A percentile compares a stretch with the other conserved stretches of the same genome.
Conservation (phyloP, 1,140 invertebrate species). For the Phymorhynchus buccinoides region DNA sequence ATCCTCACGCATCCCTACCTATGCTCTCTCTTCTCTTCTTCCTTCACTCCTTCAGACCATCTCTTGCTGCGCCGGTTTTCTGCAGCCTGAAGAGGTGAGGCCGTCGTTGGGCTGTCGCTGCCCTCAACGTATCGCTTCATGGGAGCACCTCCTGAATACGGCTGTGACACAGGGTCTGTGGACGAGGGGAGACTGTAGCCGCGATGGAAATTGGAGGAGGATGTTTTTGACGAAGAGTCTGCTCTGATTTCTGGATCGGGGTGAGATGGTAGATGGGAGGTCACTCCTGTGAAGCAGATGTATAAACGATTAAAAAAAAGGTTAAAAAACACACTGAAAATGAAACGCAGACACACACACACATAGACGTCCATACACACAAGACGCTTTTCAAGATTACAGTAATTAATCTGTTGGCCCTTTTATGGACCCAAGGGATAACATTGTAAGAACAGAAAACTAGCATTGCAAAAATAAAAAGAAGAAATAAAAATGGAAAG, state of each 20-base stretch:
- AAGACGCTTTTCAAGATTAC: too few relatives aligned
- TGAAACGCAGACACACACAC: too few relatives aligned
- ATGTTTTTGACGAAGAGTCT: conserved; percentile 11
- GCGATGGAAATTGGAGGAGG: conserved; percentile 39
- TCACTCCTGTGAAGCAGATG: too few relatives aligned
- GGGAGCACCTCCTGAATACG: conserved; percentile 23
- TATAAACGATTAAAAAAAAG: too few relatives aligned
- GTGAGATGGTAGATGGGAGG: background rate
- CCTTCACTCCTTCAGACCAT: conserved; percentile 39
- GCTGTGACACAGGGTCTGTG: conserved; percentile 3
- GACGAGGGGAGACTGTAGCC: conserved; percentile 39
- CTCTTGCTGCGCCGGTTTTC: conserved; percentile 34
- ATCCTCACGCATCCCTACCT: too few relatives aligned
- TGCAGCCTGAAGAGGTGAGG: background rate
- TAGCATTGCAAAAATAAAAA: too few relatives aligned
- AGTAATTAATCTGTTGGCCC: too few relatives aligned
- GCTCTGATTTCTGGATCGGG: background rate
- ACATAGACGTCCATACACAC: too few relatives aligned
- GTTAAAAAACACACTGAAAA: too few relatives aligned
- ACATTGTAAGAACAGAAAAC: too few relatives aligned
- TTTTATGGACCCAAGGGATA: too few relatives aligned
- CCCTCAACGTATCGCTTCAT: conserved; percentile 62
- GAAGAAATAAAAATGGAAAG: too few relatives aligned
- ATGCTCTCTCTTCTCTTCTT: conserved; percentile 52
- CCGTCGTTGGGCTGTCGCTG: conserved; percentile 50